These are phyloP conservation scores for Vesta saturnalis DNA, from an alignment of 2,888 invertebrate genomes.

Conservation along the genomic window DNA sequence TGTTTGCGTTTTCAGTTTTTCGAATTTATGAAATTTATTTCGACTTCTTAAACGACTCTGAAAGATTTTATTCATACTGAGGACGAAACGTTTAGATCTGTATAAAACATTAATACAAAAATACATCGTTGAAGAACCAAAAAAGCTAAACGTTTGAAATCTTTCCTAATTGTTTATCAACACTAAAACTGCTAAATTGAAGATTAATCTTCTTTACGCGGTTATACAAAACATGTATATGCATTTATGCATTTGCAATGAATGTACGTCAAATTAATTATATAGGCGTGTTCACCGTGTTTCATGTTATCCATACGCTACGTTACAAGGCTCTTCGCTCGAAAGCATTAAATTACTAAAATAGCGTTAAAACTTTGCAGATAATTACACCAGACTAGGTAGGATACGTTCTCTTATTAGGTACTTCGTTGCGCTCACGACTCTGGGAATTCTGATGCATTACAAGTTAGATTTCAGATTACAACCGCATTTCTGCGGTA, in stretches of 20 bases:
- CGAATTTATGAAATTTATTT: too few relatives aligned
- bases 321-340: conserved; percentile 2
- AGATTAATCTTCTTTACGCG: not conserved
- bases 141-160: too few relatives aligned
- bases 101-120: too few relatives aligned
- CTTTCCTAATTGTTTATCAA: too few relatives aligned
- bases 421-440: conserved; percentile 12
- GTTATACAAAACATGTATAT: conserved; percentile 6
- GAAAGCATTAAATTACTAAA: conserved; percentile 14
- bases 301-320: conserved; percentile 6
- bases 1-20: too few relatives aligned
- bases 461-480: conserved; percentile 14
- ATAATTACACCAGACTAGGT: conserved; percentile 16
- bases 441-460: conserved; percentile 15
- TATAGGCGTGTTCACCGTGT: conserved; percentile 14
- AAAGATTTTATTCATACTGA: too few relatives aligned
- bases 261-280: conserved; percentile 11
- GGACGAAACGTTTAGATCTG: too few relatives aligned
- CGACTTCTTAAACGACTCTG: too few relatives aligned
- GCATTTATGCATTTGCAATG: conserved; percentile 15
- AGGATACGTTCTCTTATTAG: conserved; percentile 14
- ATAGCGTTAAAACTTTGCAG: conserved; percentile 23
- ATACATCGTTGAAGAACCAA: too few relatives aligned
- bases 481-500: conserved; percentile 15
- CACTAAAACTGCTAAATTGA: not conserved